Percentiles rank a stretch among this genome's conserved stretches.
Evolutionary conservation across 2,888 invertebrate genomes (phyloP).

Genomic region (Hetaerina titia): DNA sequence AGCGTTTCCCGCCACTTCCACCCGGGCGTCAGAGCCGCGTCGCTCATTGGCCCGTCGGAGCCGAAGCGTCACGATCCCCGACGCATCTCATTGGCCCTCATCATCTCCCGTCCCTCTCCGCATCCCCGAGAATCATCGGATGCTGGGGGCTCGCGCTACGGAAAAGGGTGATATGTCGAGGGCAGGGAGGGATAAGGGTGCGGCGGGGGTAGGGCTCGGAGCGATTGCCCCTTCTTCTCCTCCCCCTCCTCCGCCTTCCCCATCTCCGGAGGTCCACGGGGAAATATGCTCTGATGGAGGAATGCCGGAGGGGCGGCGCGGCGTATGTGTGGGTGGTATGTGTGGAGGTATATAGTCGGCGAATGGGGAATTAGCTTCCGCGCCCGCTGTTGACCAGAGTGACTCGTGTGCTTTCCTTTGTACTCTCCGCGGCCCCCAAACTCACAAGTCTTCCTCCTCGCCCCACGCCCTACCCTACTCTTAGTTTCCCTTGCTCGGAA

Average conservation of each 20-base stretch:
- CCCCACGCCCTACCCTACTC: neutral
- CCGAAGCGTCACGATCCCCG: conserved; percentile 52
- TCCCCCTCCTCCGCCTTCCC: neutral
- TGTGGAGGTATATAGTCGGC: conserved; percentile 71
- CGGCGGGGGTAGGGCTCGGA: conserved; percentile 67
- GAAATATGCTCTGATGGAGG: conserved; percentile 72
- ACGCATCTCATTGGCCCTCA: conserved; percentile 46
- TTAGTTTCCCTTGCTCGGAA: neutral
- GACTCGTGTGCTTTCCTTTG: conserved; percentile 52
- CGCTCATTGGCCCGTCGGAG: conserved; percentile 44
- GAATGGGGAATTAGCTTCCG: conserved; percentile 76
- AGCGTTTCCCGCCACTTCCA: conserved; percentile 69
- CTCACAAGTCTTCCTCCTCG: neutral
- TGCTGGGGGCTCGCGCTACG: conserved; percentile 62
- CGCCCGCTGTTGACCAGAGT: conserved; percentile 48
- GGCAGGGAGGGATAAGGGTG: conserved; percentile 39
- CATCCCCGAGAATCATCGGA: conserved; percentile 72
- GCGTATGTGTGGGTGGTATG: conserved; percentile 70
- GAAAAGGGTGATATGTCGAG: conserved; percentile 35
- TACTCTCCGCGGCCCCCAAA: neutral
- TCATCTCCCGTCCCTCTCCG: conserved; percentile 39
- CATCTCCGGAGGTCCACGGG: conserved; percentile 55
- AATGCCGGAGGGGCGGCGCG: conserved; percentile 70
- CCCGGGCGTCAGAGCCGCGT: conserved; percentile 54
- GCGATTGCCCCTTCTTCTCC: conserved; percentile 54